Conservation (phyloP, 2,888 invertebrate species). For the Chrysolina haemoptera region DNA sequence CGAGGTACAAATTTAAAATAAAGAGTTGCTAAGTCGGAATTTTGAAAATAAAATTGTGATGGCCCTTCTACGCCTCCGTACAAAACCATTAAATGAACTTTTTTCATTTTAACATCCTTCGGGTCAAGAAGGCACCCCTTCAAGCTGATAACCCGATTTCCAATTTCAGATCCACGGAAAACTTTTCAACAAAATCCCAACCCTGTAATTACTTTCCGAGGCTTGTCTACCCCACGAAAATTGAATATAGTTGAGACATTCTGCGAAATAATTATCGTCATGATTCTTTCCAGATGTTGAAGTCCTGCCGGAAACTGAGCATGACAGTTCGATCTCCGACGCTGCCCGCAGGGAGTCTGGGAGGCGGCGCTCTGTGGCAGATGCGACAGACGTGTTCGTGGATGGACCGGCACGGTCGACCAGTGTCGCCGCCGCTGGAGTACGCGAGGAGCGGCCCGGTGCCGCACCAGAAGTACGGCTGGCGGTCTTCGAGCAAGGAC, state of each 20-base stretch:
- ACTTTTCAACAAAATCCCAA: not conserved
- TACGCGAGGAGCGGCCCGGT: slow-evolving; percentile 68
- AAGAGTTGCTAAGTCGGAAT: too few relatives aligned
- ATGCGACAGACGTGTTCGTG: slow-evolving; percentile 90
- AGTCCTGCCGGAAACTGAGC: slow-evolving; percentile 88
- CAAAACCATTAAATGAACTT: too few relatives aligned
- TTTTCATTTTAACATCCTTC: not conserved
- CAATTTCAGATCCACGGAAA: not conserved
- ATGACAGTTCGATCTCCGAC: slow-evolving; percentile 91
- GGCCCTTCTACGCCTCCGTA: too few relatives aligned
- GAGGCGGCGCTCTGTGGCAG: slow-evolving; percentile 70
- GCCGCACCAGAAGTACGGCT: slow-evolving; percentile 64
- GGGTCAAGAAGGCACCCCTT: not conserved
- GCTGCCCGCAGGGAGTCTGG: slow-evolving; percentile 72
- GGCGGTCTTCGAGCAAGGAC: slow-evolving; percentile 73
- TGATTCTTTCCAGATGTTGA: slow-evolving; percentile 81
- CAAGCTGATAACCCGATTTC: not conserved
- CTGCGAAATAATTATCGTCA: not conserved
- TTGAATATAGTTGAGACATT: not conserved
- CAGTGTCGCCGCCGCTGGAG: slow-evolving; percentile 87
- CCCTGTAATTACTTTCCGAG: not conserved
- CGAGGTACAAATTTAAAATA: too few relatives aligned
- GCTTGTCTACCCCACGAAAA: not conserved
- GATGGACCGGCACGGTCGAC: slow-evolving; percentile 94
- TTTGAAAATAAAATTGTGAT: too few relatives aligned